These are phyloP conservation scores for Junco hyemalis DNA, from an alignment of 2,113 vertebrate genomes.

Conservation along the genomic window DNA sequence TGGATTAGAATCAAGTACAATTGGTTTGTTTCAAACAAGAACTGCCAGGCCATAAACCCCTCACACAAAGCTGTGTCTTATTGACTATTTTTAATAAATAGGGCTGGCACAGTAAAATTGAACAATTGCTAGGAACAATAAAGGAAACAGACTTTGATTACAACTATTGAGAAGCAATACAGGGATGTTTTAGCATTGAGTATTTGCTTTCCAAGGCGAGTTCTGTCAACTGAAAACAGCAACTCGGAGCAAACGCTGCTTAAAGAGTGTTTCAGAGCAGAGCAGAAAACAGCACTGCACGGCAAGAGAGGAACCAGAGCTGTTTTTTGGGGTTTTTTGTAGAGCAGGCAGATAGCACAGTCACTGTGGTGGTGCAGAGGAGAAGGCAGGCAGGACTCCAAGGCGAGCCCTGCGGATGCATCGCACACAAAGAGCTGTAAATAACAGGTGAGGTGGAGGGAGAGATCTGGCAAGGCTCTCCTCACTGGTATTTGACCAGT, in stretches of 20 bases:
- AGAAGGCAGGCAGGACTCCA: background rate
- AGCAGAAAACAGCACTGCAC: background rate
- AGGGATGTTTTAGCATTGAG: background rate
- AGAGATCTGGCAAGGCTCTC: constrained; percentile 12
- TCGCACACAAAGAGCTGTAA: constrained; percentile 19
- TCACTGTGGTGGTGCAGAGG: background rate
- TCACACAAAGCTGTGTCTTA: background rate
- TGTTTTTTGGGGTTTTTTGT: background rate
- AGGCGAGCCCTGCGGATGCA: background rate
- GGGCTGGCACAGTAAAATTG: constrained; percentile 22
- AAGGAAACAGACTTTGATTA: constrained; percentile 32
- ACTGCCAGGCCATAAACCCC: background rate
- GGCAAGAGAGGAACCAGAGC: background rate
- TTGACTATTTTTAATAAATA: constrained; percentile 54
- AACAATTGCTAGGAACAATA: constrained; percentile 4
- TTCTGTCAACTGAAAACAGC: constrained; percentile 26
- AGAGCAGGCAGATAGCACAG: background rate
- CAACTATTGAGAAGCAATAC: background rate
- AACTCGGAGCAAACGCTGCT: background rate
- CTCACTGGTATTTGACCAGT: background rate
- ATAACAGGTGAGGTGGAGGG: background rate
- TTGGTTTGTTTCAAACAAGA: constrained; percentile 8
- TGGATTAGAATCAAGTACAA: constrained; percentile 15
- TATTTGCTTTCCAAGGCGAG: background rate
- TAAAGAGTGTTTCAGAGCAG: constrained; percentile 5